phyloP scores from a whole-genome alignment of 2,113 vertebrate species.

The Cervus canadensis region DNA sequence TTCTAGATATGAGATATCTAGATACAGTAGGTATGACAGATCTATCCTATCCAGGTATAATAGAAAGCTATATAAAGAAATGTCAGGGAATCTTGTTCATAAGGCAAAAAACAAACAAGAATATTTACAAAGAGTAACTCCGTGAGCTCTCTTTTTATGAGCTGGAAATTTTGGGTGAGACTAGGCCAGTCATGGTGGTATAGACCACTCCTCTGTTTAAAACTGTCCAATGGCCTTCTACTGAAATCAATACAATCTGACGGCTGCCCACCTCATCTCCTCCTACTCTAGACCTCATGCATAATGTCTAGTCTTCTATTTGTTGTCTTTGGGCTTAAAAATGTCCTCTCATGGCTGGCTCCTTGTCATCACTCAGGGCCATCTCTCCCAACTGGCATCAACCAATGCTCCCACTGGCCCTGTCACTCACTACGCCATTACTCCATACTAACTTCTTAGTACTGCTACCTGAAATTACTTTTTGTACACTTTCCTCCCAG shows the following conservation, averaged over 20 bases:
- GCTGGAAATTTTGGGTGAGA: not conserved
- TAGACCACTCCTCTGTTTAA: not conserved
- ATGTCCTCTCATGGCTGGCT: not conserved
- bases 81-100: not conserved
- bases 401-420: not conserved
- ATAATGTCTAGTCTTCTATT: not conserved
- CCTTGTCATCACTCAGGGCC: not conserved
- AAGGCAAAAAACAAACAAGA: not conserved
- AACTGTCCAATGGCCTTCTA: not conserved
- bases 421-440: not conserved
- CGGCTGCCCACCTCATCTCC: not conserved
- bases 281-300: not conserved
- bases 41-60: not conserved
- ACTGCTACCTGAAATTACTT: not conserved
- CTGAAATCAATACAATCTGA: not conserved
- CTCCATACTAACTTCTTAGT: not conserved
- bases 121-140: not conserved
- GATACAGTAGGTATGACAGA: not conserved
- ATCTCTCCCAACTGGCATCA: not conserved
- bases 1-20: not conserved
- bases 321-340: not conserved
- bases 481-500: not conserved
- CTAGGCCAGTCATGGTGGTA: not conserved
- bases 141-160: not conserved
- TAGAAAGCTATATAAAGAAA: not conserved